Base-by-base conservation (phyloP, 2,888 invertebrate species). In the Clanis bilineata region DNA sequence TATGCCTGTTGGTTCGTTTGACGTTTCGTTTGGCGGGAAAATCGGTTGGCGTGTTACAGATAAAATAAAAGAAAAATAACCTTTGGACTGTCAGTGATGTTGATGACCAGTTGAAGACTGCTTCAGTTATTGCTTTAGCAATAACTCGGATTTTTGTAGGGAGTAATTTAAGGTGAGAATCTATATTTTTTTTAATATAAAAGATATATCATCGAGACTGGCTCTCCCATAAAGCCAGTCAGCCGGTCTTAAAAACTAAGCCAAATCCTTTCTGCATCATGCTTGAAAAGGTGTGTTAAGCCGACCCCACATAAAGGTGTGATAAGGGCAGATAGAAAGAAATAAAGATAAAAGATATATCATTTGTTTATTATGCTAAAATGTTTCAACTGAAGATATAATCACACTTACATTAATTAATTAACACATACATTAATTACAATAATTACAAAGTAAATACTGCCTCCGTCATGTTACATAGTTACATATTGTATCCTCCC, bases 1-100 rank as follows among this genome's bases (percentile, higher is more conserved):
- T 80, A 77, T 82, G 82, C 85, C 86, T 82, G 82, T 85, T 86
- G 86, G 86, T 86, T 86, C 85, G 82, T 89, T 89, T 90, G 90
- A 91, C 90, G 87, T 90, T 83, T 83, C 74, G 80, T 88, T 90
- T 87, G 91, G 91, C 90, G 91, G 85, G 91, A 90, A 89, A 75
- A 63, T 60, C 56, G 36, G 41, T 70, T 83, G 75, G 73, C 77
- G 79, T 82, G 73, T 63, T 64, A 60, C 66, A 63, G 63, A 75
- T 70, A 74, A 76, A 75, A 65, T 70, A 62, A 70, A 62, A 62
- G 66, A 65, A 65, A 60, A 60, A 74, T 76, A 70, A 75, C 79
- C 76, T 71, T 28, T 28, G 41, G 76, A 82, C 75, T 71, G 70
- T 76, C 73, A 77, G 91, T 90, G 90, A 92, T 91, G 91, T 82